Evolutionary conservation across 2,113 vertebrate genomes (phyloP).

Genomic region (Smithornis capensis): DNA sequence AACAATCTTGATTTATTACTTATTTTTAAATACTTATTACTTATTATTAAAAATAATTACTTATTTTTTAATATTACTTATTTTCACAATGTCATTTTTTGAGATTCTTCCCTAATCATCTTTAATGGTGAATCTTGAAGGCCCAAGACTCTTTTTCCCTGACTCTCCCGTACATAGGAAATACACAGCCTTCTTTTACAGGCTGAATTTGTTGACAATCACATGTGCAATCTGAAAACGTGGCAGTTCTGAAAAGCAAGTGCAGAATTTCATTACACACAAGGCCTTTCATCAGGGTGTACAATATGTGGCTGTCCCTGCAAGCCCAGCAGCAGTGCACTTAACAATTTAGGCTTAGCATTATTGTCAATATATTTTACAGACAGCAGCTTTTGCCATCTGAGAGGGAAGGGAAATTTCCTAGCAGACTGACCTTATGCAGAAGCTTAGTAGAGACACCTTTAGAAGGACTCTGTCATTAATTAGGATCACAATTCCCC

Average conservation of each 20-base stretch:
- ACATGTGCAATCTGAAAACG: background rate
- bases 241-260: background rate
- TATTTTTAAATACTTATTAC: too few relatives aligned
- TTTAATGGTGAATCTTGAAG: background rate
- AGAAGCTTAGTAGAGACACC: conserved; percentile 35
- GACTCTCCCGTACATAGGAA: background rate
- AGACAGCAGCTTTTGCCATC: background rate
- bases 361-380: conserved; percentile 10
- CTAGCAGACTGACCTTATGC: background rate
- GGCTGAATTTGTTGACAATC: background rate
- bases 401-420: conserved; percentile 23
- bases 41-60: too few relatives aligned
- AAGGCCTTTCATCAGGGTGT: background rate
- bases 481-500: conserved; percentile 18
- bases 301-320: background rate
- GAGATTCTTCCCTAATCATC: background rate
- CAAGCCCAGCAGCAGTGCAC: background rate
- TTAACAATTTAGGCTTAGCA: background rate
- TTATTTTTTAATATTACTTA: too few relatives aligned
- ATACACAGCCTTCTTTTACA: background rate
- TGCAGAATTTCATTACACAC: background rate
- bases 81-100: background rate
- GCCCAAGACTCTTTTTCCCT: background rate
- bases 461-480: background rate
- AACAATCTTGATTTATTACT: too few relatives aligned